Evolutionary conservation across 2,113 vertebrate genomes (phyloP).

Genomic region (Laterallus jamaicensis): DNA sequence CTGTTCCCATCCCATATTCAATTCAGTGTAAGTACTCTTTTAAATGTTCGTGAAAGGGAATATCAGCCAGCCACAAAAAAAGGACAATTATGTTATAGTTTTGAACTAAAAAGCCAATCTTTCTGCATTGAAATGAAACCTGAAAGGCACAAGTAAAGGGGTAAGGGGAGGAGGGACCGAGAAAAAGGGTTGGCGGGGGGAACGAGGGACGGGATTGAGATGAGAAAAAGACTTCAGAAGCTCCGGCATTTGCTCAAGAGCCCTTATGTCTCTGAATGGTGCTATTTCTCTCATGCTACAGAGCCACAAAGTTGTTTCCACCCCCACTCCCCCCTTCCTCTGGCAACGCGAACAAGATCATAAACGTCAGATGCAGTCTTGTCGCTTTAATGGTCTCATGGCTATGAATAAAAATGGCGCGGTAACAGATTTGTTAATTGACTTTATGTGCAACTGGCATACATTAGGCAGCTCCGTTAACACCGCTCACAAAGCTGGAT

Average conservation of each 20-base stretch:
- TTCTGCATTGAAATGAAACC: constrained; percentile 39
- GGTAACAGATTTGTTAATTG: constrained; percentile 70
- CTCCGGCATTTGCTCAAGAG: neutral
- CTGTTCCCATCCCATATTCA: constrained; percentile 52
- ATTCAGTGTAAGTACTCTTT: constrained; percentile 42
- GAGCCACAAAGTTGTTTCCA: constrained; percentile 48
- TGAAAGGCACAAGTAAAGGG: constrained; percentile 9
- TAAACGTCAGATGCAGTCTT: constrained; percentile 66
- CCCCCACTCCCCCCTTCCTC: neutral
- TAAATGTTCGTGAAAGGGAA: constrained; percentile 36
- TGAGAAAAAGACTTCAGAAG: constrained; percentile 35
- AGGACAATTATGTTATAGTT: constrained; percentile 41
- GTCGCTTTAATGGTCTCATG: constrained; percentile 61
- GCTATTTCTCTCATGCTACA: neutral
- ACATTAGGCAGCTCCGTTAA: constrained; percentile 38
- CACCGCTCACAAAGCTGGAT: constrained; percentile 20
- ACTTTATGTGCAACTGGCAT: constrained; percentile 52
- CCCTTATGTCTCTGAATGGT: constrained; percentile 27
- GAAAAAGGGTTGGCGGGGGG: neutral
- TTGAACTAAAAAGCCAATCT: constrained; percentile 42
- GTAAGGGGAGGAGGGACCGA: neutral
- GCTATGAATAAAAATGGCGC: constrained; percentile 70
- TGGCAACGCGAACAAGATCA: constrained; percentile 61
- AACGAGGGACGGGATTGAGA: neutral
- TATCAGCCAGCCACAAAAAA: constrained; percentile 32